Evolutionary conservation across 1,140 invertebrate species (phyloP).

Genomic region (Cyrtorhinus lividipennis): DNA sequence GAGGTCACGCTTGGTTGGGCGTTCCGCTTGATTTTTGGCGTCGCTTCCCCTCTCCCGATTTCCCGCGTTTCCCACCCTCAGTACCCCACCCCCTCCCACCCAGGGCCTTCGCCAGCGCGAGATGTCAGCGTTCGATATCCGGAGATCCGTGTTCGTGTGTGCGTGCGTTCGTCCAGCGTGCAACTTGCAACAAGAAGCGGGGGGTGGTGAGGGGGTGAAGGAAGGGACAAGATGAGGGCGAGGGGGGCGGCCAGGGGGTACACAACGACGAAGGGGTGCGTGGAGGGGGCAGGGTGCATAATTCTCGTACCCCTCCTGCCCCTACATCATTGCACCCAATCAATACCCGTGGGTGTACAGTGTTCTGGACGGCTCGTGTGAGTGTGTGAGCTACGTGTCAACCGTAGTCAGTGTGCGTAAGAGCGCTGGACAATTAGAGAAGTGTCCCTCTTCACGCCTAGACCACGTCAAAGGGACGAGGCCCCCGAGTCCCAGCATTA

Average conservation of each 20-base stretch:
- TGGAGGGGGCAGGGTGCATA: slow-evolving; percentile 2
- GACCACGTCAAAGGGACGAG: slow-evolving; percentile 6
- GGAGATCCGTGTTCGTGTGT: background rate
- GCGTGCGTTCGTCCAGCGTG: slow-evolving; percentile 3
- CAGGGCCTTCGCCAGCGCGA: background rate
- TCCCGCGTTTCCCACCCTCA: background rate
- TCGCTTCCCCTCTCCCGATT: background rate
- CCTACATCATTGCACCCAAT: slow-evolving; percentile 4
- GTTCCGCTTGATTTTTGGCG: slow-evolving; percentile 9
- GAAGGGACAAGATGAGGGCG: background rate
- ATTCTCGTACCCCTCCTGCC: slow-evolving; percentile 5
- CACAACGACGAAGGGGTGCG: background rate
- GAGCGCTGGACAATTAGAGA: slow-evolving; percentile 9
- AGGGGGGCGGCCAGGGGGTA: background rate
- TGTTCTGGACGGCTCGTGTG: background rate
- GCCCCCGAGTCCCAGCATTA: background rate
- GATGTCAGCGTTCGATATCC: slow-evolving; percentile 9
- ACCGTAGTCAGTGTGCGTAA: background rate
- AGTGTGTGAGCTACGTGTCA: background rate
- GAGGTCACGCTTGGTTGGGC: slow-evolving; percentile 1
- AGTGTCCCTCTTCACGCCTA: slow-evolving; percentile 8
- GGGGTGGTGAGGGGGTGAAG: background rate
- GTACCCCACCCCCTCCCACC: background rate
- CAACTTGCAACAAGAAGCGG: background rate
- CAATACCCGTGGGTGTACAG: slow-evolving; percentile 8